phyloP scores from a whole-genome alignment of 2,888 invertebrate genomes.

The Troglohyphantes excavatus region DNA sequence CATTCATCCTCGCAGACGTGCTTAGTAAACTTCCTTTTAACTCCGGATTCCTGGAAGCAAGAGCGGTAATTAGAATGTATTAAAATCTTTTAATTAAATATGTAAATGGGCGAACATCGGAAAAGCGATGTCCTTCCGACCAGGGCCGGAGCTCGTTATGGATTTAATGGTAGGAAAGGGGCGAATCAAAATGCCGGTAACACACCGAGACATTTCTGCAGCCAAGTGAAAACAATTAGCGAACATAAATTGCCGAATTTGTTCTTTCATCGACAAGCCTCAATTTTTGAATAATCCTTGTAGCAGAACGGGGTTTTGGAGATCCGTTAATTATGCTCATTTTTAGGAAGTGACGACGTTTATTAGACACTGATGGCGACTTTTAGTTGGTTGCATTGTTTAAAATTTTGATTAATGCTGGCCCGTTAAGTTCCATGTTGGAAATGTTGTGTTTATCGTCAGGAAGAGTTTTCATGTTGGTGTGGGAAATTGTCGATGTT shows the following conservation, averaged over 20 bases:
- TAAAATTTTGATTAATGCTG: too few species aligned
- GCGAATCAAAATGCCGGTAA: neutral
- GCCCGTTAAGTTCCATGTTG: too few species aligned
- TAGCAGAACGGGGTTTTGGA: neutral
- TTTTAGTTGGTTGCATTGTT: neutral
- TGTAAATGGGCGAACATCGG: slow-evolving; percentile 25
- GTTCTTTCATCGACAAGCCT: neutral
- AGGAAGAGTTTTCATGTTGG: too few species aligned
- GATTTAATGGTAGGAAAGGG: neutral
- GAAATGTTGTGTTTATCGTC: too few species aligned
- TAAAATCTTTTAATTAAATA: slow-evolving; percentile 56
- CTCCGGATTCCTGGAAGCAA: neutral
- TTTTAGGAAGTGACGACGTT: neutral
- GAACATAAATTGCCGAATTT: neutral
- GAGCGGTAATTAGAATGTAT: slow-evolving; percentile 31
- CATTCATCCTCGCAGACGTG: too few species aligned
- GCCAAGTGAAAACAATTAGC: slow-evolving; percentile 10
- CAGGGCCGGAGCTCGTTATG: slow-evolving; percentile 24
- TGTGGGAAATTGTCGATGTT: too few species aligned
- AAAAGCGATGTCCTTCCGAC: slow-evolving; percentile 16
- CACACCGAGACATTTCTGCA: slow-evolving; percentile 22
- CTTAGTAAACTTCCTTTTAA: neutral
- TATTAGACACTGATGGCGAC: neutral
- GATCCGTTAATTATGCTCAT: neutral
- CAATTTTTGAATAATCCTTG: neutral